Conservation (phyloP, 2,113 vertebrate species). For the Corythaeola cristata region DNA sequence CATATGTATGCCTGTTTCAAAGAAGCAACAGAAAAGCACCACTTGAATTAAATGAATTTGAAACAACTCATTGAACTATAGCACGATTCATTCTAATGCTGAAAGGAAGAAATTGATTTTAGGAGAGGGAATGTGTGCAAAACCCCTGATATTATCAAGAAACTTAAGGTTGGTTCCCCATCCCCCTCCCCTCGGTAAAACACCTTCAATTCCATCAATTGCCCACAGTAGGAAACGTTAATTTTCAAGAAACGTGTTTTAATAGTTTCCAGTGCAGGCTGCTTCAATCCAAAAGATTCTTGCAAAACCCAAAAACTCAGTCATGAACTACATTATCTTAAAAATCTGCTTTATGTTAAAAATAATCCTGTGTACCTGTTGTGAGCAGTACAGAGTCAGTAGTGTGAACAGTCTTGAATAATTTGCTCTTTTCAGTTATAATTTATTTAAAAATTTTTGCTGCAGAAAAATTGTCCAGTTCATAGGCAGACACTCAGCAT, state of each 20-base stretch:
- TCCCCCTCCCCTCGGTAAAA: not conserved
- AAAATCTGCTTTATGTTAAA: not conserved
- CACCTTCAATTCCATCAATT: not conserved
- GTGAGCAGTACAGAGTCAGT: not conserved
- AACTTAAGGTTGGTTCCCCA: not conserved
- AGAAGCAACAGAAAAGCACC: not conserved
- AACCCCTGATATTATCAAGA: not conserved
- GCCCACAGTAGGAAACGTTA: not conserved
- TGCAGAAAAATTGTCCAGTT: not conserved
- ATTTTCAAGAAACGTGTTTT: not conserved
- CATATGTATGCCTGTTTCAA: constrained; percentile 1
- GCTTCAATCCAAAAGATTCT: not conserved
- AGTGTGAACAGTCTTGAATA: not conserved
- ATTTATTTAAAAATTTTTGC: not conserved
- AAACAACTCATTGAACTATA: constrained; percentile 8
- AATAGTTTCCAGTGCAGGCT: constrained; percentile 2
- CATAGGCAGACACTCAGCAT: not conserved
- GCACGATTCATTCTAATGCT: not conserved
- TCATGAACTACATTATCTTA: not conserved
- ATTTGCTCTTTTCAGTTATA: not conserved
- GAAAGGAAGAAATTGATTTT: constrained; percentile 49
- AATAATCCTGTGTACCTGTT: constrained; percentile 1
- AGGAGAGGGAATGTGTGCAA: not conserved
- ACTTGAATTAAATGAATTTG: not conserved
- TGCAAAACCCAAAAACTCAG: not conserved